A percentile compares a stretch with the other conserved stretches of the same genome.
These are phyloP conservation scores for Ptilorrhoa leucosticta DNA, from an alignment of 2,113 vertebrate species.

Conservation along the genomic window DNA sequence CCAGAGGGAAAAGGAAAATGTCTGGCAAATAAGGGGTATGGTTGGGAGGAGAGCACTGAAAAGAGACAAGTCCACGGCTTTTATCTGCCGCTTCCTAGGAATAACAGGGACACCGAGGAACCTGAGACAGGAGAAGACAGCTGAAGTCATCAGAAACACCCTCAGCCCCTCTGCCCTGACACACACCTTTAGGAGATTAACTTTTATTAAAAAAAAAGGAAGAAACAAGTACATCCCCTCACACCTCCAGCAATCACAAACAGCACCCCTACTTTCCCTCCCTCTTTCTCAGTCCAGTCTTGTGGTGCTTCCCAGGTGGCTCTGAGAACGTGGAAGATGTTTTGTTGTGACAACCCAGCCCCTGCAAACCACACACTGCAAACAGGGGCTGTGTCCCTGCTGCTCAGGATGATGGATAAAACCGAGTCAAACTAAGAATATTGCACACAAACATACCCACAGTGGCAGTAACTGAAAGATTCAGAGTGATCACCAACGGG, in stretches of 20 bases:
- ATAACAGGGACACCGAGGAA: background rate
- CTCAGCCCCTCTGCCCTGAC: background rate
- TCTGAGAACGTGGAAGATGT: background rate
- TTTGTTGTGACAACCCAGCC: background rate
- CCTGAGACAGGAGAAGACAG: background rate
- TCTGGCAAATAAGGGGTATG: background rate
- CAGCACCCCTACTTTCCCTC: background rate
- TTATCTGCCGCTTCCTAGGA: background rate
- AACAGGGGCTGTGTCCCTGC: background rate
- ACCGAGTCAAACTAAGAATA: accelerated
- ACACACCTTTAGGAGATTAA: background rate
- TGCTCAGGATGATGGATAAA: background rate
- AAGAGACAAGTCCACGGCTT: background rate
- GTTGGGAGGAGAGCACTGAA: background rate
- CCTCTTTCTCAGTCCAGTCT: background rate
- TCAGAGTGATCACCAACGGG: background rate
- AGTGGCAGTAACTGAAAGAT: background rate
- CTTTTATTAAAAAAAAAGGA: background rate
- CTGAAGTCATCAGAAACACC: background rate
- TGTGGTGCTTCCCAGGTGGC: accelerated
- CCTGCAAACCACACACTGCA: background rate
- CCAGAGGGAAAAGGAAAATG: background rate
- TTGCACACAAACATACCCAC: accelerated
- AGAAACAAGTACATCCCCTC: background rate
- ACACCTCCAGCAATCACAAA: background rate